These are phyloP conservation scores for Hirundichthys speculiger DNA, from an alignment of 2,113 vertebrate genomes.

Conservation along the genomic window DNA sequence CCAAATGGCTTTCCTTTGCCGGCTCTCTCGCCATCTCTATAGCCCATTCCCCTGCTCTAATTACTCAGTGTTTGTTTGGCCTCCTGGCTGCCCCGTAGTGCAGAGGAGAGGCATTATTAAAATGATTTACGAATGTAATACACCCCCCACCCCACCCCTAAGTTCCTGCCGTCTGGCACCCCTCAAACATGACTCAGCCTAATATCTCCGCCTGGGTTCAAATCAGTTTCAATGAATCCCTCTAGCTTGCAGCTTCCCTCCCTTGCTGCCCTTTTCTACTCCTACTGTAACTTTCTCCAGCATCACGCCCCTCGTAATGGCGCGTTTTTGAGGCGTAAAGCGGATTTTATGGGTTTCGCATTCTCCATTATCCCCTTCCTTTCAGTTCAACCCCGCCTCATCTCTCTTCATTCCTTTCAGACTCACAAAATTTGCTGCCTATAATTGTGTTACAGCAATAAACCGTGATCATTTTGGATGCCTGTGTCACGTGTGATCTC, in stretches of 20 bases:
- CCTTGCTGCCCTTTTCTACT: slow-evolving; percentile 47
- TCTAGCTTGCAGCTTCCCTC: slow-evolving; percentile 39
- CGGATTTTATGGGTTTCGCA: slow-evolving; percentile 22
- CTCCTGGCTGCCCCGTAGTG: slow-evolving; percentile 70
- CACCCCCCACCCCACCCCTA: slow-evolving; percentile 13
- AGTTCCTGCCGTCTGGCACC: slow-evolving; percentile 30
- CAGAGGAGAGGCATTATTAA: slow-evolving; percentile 74
- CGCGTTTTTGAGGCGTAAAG: slow-evolving; percentile 29
- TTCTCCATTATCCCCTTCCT: not conserved
- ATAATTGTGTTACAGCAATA: slow-evolving; percentile 54
- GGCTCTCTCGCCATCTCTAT: slow-evolving; percentile 49
- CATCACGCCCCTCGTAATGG: not conserved
- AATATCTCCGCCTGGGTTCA: slow-evolving; percentile 67
- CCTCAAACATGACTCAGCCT: slow-evolving; percentile 60
- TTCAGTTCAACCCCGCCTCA: slow-evolving; percentile 9
- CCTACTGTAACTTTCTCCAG: slow-evolving; percentile 44
- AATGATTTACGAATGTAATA: slow-evolving; percentile 75
- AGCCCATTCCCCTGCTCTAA: slow-evolving; percentile 71
- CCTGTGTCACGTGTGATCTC: slow-evolving; percentile 52
- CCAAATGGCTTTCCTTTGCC: slow-evolving; percentile 69
- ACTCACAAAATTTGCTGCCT: slow-evolving; percentile 27
- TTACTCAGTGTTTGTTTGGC: slow-evolving; percentile 76
- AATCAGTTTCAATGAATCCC: slow-evolving; percentile 61
- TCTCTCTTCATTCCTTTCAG: slow-evolving; percentile 25
- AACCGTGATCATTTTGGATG: slow-evolving; percentile 51